A percentile compares a stretch with the other conserved stretches of the same genome.
Evolutionary conservation across 1,140 invertebrate genomes (phyloP).

Genomic region (Aphis craccivora): DNA sequence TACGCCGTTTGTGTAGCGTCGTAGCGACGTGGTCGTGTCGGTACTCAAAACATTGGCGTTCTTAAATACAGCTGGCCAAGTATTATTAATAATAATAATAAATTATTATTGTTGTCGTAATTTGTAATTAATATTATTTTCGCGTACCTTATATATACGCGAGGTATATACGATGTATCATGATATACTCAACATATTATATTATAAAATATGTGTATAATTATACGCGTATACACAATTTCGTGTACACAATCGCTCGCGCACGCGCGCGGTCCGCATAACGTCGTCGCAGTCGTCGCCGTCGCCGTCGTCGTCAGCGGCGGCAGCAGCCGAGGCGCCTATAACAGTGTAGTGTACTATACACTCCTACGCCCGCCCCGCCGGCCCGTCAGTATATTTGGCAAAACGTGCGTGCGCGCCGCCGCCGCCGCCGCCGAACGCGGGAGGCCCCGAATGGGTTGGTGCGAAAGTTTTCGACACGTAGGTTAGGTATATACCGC

Average conservation of each 20-base stretch:
- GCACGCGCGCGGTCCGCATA: background rate
- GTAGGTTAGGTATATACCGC: background rate
- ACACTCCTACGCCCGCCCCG: background rate
- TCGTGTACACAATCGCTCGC: background rate
- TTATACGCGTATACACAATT: background rate
- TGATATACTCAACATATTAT: background rate
- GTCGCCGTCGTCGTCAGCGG: background rate
- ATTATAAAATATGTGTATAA: background rate
- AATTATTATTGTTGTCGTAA: too few relatives aligned
- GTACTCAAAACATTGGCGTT: background rate
- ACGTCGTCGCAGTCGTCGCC: background rate
- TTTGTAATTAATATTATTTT: background rate
- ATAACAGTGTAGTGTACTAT: background rate
- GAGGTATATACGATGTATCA: background rate
- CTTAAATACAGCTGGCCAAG: too few relatives aligned
- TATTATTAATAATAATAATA: too few relatives aligned
- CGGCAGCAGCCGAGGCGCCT: constrained; percentile 19
- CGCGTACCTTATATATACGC: background rate
- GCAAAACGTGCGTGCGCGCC: constrained; percentile 49
- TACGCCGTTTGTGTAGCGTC: too few relatives aligned
- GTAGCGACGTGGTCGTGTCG: background rate
- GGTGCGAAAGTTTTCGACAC: constrained; percentile 49
- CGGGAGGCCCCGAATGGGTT: constrained; percentile 48
- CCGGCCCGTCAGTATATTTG: constrained; percentile 37
- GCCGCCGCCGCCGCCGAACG: background rate